phyloP scores from a whole-genome alignment of 2,888 invertebrate genomes.

The Pterostichus madidus region DNA sequence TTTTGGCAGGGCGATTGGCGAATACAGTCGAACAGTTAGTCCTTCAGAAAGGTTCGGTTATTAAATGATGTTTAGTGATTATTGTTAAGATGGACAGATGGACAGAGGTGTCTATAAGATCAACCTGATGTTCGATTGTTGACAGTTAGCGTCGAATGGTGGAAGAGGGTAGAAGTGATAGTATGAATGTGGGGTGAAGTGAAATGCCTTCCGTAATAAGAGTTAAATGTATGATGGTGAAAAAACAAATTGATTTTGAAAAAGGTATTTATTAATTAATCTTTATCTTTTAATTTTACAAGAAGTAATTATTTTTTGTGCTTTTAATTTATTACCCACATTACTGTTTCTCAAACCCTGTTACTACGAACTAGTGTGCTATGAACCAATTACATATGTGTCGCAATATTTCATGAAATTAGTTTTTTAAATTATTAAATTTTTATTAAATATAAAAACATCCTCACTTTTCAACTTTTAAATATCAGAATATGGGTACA shows the following conservation, averaged over 20 bases:
- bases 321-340: no score
- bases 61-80: constrained; percentile 2
- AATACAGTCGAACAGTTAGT: constrained; percentile 39
- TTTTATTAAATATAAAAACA: no score
- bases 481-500: no score
- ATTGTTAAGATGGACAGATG: constrained; percentile 37
- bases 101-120: constrained; percentile 59
- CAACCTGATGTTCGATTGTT: constrained; percentile 58
- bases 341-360: no score
- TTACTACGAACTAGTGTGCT: no score
- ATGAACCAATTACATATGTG: no score
- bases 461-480: no score
- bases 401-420: no score
- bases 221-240: constrained; percentile 45
- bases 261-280: constrained; percentile 47
- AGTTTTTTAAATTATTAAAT: no score
- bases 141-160: constrained; percentile 54
- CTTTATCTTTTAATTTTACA: no score
- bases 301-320: no score
- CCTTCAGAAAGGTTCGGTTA: constrained; percentile 40
- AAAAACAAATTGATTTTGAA: constrained; percentile 9
- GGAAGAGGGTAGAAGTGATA: constrained; percentile 4
- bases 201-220: constrained; percentile 55
- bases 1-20: constrained; percentile 49
- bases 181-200: constrained; percentile 12